A percentile compares a stretch with the other conserved stretches of the same genome.
These are phyloP conservation scores for Alcis repandata DNA, from an alignment of 2,888 invertebrate genomes.

Conservation along the genomic window DNA sequence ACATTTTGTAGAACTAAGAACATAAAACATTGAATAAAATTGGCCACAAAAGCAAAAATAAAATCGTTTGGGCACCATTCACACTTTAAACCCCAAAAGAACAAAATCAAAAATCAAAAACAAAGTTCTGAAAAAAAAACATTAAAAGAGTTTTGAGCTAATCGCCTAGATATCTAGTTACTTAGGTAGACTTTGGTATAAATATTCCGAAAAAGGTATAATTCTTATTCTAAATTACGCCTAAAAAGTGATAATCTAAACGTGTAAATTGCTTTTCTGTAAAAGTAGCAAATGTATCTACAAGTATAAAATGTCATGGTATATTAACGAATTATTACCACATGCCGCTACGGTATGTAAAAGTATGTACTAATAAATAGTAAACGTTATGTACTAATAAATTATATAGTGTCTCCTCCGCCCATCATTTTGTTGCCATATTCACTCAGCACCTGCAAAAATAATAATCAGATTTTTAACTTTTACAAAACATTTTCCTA, in stretches of 20 bases:
- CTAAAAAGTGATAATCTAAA: slow-evolving; percentile 15
- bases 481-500: too few species aligned
- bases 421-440: slow-evolving; percentile 95
- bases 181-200: slow-evolving; percentile 76
- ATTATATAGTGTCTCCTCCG: slow-evolving; percentile 77
- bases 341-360: slow-evolving; percentile 22
- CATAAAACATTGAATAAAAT: neutral
- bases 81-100: neutral
- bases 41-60: neutral
- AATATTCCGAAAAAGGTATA: slow-evolving; percentile 53
- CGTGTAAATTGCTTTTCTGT: slow-evolving; percentile 25
- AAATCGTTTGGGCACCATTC: neutral
- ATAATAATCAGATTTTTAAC: too few species aligned
- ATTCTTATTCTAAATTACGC: slow-evolving; percentile 38
- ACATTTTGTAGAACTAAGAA: neutral
- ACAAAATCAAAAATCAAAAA: neutral
- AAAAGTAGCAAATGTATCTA: slow-evolving; percentile 32
- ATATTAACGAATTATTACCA: slow-evolving; percentile 25
- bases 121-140: neutral
- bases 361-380: neutral
- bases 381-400: slow-evolving; percentile 2
- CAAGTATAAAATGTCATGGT: slow-evolving; percentile 25
- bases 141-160: slow-evolving; percentile 58
- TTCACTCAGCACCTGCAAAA: slow-evolving; percentile 91
- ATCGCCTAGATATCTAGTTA: slow-evolving; percentile 66